Base-by-base conservation (phyloP, 2,797 vertebrate genomes). In the Tangara arthus region DNA sequence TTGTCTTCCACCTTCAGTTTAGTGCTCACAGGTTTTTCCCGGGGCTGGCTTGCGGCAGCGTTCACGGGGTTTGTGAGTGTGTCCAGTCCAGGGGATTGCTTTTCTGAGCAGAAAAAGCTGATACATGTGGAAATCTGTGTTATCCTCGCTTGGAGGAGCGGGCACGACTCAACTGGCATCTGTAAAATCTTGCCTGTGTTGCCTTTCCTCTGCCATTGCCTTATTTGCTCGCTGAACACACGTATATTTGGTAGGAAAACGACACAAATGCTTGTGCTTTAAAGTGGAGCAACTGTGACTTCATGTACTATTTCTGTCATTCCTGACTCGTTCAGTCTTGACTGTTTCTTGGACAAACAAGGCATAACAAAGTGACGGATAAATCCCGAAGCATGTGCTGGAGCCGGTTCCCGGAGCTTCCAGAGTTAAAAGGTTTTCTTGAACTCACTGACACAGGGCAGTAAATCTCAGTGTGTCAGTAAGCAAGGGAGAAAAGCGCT, bases 271-370 rank as follows among this genome's bases (percentile, higher is more conserved):
- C 56, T 94, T 60, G 77, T 39, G 56, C 91, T 96, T 95, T 68
- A 71, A 94, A 95, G 91, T 37, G 28, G 76, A 95, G 87, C 4
- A 12, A 72, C 89, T 82, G 92, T 96, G 95, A 96, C 85, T 95
- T 96, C 94, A 95, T 89, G 82, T 73, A 65, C 95, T 95, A 96
- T 95, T 96, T 96, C 93, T 95, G 94, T 93, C 94, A 94, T 82
- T 95, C 91, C 81, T 37, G 52, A 87, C 87, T 95, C 49, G 65
- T 95, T 93, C 23, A 6, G 81, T 95, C 91, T 93, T 87, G 93
- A 93, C 89, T 90, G 77, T 95, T 96, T 94, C 94, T 93, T 94
- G 80, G 93, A 80, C 92, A 94, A 95, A 90, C 87, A 93, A 88
- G 93, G 89, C 86, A 1, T 87, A 92, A 81, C 71, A 87, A 87